Evolutionary conservation across 2,888 invertebrate species (phyloP).

Genomic region (Lithophane semibrunnea): DNA sequence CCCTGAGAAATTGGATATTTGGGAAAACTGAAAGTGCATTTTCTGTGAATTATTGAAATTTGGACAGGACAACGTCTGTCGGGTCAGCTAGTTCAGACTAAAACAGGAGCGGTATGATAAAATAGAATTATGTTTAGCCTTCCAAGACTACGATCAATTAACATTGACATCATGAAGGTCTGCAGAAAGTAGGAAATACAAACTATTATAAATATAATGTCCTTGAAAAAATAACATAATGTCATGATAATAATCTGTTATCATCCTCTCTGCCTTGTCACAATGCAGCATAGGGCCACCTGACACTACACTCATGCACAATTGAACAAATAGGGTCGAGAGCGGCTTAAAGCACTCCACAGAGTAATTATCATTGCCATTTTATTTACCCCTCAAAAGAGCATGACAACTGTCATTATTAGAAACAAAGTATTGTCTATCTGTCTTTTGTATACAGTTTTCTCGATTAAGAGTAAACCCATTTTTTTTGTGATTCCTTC

Average conservation of each 20-base stretch:
- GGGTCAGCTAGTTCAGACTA: no score
- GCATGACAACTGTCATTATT: conserved; percentile 32
- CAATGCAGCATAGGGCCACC: conserved; percentile 37
- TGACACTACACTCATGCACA: conserved; percentile 55
- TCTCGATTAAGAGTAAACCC: no score
- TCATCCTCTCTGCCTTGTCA: conserved; percentile 26
- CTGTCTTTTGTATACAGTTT: no score
- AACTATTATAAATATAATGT: neutral
- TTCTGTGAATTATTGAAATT: no score
- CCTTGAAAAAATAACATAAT: neutral
- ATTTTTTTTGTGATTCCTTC: no score
- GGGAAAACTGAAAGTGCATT: no score
- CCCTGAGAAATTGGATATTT: no score
- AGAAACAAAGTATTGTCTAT: neutral
- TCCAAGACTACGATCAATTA: neutral
- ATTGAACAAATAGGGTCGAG: conserved; percentile 56
- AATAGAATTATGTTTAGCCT: neutral
- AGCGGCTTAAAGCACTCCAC: conserved; percentile 37
- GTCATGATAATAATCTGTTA: conserved; percentile 16
- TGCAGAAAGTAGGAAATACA: neutral
- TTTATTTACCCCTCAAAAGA: conserved; percentile 30
- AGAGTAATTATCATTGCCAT: conserved; percentile 41
- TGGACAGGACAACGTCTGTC: no score
- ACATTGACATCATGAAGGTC: neutral
- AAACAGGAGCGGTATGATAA: neutral